Evolutionary conservation across 2,113 vertebrate genomes (phyloP).

Genomic region (Podarcis cretensis): DNA sequence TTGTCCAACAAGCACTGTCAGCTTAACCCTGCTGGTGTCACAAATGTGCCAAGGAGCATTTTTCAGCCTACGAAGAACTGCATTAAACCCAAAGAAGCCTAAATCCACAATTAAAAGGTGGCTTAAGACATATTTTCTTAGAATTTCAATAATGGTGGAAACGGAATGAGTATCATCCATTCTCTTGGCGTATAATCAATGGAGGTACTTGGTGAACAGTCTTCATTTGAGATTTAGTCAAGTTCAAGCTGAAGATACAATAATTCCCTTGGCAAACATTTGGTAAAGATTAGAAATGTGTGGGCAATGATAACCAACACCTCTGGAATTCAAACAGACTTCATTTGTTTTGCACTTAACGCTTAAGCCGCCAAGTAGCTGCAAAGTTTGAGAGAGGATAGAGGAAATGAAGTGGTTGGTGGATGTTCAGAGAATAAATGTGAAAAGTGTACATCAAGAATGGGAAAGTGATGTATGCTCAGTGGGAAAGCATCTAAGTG

Average conservation of each 20-base stretch:
- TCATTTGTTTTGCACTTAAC: background rate
- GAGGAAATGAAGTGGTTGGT: rapidly evolving
- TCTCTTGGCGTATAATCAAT: conserved; percentile 27
- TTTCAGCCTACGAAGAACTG: background rate
- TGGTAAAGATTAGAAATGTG: conserved; percentile 11
- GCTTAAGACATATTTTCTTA: background rate
- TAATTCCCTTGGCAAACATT: conserved; percentile 26
- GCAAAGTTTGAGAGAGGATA: background rate
- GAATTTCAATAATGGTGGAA: conserved; percentile 39
- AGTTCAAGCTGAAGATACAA: background rate
- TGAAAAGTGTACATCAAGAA: rapidly evolving
- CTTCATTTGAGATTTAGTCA: conserved; percentile 27
- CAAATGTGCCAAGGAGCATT: background rate
- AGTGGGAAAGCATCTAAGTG: no score
- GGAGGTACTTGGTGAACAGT: background rate
- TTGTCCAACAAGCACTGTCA: conserved; percentile 7
- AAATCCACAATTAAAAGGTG: background rate
- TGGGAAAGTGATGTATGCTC: no score
- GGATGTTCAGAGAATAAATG: background rate
- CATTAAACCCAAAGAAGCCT: conserved; percentile 7
- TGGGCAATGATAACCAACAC: background rate
- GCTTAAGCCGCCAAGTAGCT: background rate
- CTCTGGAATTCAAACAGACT: background rate
- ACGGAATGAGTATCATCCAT: conserved; percentile 9
- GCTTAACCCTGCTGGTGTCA: background rate